Conservation (phyloP, 2,888 invertebrate genomes). For the Sceliomorpha sp. region DNA sequence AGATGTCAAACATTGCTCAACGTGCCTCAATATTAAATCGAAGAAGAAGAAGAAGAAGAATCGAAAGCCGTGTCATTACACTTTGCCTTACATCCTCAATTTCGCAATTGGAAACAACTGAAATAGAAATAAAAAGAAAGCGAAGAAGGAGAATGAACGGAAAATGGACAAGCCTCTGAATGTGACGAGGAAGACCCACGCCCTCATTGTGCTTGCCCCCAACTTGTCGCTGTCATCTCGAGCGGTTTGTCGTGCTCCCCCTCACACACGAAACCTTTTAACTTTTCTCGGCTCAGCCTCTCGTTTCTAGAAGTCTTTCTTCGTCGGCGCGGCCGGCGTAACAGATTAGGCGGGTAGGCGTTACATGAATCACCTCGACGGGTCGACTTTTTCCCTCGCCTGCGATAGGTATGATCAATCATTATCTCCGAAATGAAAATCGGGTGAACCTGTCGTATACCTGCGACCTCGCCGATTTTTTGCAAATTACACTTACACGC, state of each 20-base stretch:
- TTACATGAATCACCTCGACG: constrained; percentile 70
- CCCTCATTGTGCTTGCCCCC: constrained; percentile 73
- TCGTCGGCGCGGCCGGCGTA: constrained; percentile 49
- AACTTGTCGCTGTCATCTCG: constrained; percentile 68
- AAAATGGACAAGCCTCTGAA: constrained; percentile 8
- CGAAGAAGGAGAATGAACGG: constrained; percentile 15
- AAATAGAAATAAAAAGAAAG: constrained; percentile 10
- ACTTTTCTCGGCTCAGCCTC: constrained; percentile 35
- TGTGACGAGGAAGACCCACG: constrained; percentile 68
- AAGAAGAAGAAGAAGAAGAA: too few relatives aligned
- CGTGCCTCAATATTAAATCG: too few relatives aligned
- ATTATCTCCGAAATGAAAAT: constrained; percentile 50
- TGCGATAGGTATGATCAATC: constrained; percentile 45
- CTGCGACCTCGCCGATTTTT: too few relatives aligned
- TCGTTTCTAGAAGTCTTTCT: constrained; percentile 43
- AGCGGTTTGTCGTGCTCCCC: constrained; percentile 67
- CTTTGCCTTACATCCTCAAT: too few relatives aligned
- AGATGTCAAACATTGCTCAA: too few relatives aligned
- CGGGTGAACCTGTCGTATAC: too few relatives aligned
- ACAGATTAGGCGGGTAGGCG: constrained; percentile 75
- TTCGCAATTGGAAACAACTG: constrained; percentile 11
- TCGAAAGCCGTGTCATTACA: too few relatives aligned
- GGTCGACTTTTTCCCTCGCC: constrained; percentile 57
- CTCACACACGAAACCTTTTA: too few relatives aligned
- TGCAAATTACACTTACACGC: too few relatives aligned